A percentile compares a stretch with the other conserved stretches of the same genome.
Evolutionary conservation across 2,797 vertebrate species (phyloP).

Genomic region (Rhinichthys osculus): DNA sequence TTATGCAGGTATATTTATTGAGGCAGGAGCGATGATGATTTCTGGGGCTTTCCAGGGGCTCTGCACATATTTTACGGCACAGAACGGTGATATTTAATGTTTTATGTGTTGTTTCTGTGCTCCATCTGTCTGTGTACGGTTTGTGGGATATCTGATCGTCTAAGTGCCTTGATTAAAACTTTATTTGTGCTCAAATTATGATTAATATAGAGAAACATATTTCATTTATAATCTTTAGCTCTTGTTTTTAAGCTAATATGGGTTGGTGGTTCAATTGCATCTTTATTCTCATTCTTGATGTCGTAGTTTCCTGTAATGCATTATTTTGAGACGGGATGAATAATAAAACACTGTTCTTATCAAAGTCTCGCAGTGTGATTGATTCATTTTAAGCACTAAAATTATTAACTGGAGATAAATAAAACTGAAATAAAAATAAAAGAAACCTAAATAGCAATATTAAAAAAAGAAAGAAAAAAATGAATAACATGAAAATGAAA

Average conservation of each 20-base stretch:
- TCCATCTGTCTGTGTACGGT: background rate
- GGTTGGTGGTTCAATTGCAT: slow-evolving; percentile 6
- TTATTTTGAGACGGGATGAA: slow-evolving; percentile 39
- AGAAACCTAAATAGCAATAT: background rate
- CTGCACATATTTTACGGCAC: slow-evolving; percentile 59
- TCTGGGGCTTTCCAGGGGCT: slow-evolving; percentile 52
- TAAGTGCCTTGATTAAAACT: background rate
- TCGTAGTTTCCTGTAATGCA: slow-evolving; percentile 30
- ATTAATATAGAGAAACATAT: background rate
- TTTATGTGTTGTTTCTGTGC: slow-evolving; percentile 10
- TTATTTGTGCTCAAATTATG: slow-evolving; percentile 2
- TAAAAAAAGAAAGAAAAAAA: too few relatives aligned
- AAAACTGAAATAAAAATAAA: slow-evolving; percentile 7
- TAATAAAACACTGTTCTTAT: slow-evolving; percentile 54
- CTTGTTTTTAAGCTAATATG: background rate
- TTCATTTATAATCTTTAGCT: background rate
- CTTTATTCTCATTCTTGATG: background rate
- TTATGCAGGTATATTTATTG: slow-evolving; percentile 63
- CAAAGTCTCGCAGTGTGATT: background rate
- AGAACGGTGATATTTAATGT: slow-evolving; percentile 39
- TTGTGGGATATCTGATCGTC: background rate
- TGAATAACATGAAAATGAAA: too few relatives aligned
- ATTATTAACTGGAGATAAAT: background rate
- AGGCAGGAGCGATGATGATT: slow-evolving; percentile 45
- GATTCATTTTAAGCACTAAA: background rate